A percentile compares a stretch with the other conserved stretches of the same genome.
phyloP scores from a whole-genome alignment of 2,113 vertebrate genomes.

The Anthoscopus minutus region DNA sequence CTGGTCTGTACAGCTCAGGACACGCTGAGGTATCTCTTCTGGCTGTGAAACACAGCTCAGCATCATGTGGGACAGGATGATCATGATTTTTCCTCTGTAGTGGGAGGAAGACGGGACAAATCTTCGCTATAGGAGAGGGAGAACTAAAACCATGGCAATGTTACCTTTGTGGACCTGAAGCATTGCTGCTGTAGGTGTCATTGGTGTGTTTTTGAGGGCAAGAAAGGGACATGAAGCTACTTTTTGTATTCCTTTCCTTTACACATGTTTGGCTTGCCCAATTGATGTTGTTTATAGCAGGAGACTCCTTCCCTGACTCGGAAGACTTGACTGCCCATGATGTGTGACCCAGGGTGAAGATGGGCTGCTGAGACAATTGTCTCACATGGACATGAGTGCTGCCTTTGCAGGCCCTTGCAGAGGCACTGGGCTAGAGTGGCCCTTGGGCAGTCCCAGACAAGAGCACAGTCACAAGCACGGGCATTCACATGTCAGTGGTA shows the following conservation, averaged over 20 bases:
- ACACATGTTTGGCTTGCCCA: background rate
- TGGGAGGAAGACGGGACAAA: background rate
- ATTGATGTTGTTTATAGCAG: background rate
- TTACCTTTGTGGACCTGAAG: background rate
- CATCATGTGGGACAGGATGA: background rate
- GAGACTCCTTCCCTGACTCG: background rate
- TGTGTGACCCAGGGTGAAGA: background rate
- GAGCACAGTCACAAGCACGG: background rate
- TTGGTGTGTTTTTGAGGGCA: background rate
- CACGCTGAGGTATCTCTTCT: background rate
- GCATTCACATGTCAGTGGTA: background rate
- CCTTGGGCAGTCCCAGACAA: background rate
- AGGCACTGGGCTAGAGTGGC: background rate
- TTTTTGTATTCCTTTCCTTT: background rate
- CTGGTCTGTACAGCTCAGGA: background rate
- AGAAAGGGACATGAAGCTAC: background rate
- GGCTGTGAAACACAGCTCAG: background rate
- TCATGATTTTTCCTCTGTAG: background rate
- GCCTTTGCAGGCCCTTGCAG: background rate
- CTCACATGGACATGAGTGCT: background rate
- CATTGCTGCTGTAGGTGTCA: background rate
- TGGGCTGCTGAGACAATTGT: background rate
- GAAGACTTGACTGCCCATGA: fast-evolving
- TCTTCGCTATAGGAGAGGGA: background rate
- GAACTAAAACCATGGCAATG: background rate